phyloP scores from a whole-genome alignment of 2,113 vertebrate species.

The Hypomesus transpacificus region DNA sequence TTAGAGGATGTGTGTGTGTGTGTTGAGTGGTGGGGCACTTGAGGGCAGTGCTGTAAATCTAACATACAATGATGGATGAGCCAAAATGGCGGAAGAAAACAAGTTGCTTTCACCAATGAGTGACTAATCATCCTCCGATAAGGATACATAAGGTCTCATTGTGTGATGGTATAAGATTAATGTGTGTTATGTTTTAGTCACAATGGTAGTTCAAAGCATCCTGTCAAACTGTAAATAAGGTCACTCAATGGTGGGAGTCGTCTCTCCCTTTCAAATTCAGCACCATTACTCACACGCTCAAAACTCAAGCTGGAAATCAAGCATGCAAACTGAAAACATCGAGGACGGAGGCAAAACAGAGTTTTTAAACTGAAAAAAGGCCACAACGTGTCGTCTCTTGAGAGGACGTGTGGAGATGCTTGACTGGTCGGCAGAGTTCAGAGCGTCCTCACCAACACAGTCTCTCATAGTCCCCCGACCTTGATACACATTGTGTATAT shows the following conservation, averaged over 20 bases:
- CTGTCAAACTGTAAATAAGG: no score
- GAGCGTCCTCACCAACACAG: constrained; percentile 7
- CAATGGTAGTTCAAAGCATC: neutral
- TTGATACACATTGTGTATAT: constrained; percentile 52
- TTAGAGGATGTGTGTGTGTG: neutral
- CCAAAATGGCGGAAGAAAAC: neutral
- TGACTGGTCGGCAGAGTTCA: constrained; percentile 1
- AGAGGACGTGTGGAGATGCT: neutral
- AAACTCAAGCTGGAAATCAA: constrained; percentile 11
- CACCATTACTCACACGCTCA: constrained; percentile 17
- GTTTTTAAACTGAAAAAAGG: neutral
- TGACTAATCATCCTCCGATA: no score
- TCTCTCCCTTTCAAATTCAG: no score
- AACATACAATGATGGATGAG: neutral
- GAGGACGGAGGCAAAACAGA: neutral
- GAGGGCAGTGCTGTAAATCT: neutral
- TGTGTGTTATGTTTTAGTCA: no score
- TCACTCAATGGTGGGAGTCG: no score
- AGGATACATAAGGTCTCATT: no score
- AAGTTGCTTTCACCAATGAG: no score
- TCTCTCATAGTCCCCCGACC: constrained; percentile 19
- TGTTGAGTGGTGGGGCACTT: neutral
- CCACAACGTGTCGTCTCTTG: neutral
- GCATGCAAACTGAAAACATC: neutral
- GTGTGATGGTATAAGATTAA: no score